Percentiles rank a stretch among this genome's conserved stretches.
These are phyloP conservation scores for Tragopan temminckii DNA, from an alignment of 2,797 vertebrate genomes.

Conservation along the genomic window DNA sequence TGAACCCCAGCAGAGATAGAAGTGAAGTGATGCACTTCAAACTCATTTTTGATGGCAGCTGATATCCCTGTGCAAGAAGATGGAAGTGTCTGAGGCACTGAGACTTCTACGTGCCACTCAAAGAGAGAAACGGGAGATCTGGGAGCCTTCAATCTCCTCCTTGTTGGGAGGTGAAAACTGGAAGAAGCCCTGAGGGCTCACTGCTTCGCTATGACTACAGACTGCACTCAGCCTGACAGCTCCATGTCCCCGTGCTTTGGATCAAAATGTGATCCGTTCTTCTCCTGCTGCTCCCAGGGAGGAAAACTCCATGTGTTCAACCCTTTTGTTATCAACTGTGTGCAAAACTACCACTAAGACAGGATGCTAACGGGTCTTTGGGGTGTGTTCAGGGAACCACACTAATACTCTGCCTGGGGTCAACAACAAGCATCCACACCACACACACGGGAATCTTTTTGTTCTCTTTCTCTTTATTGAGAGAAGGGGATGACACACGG, in stretches of 20 bases:
- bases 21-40: background rate
- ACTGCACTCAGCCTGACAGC: background rate
- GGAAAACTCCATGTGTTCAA: too few species aligned
- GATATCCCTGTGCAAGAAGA: rapidly evolving
- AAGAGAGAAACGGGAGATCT: background rate
- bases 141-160: background rate
- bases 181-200: background rate
- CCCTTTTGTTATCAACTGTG: too few species aligned
- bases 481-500: background rate
- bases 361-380: too few species aligned
- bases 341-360: too few species aligned
- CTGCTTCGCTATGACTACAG: background rate
- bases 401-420: too few species aligned
- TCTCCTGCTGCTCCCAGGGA: background rate
- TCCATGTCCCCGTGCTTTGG: rapidly evolving
- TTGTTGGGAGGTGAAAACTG: rapidly evolving
- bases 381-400: too few species aligned
- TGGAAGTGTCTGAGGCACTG: background rate
- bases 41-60: too few species aligned
- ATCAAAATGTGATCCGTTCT: background rate
- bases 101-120: rapidly evolving
- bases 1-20: background rate
- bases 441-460: too few species aligned
- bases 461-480: too few species aligned
- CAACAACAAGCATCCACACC: too few species aligned